A percentile compares a stretch with the other conserved stretches of the same genome.
Evolutionary conservation across 2,797 vertebrate species (phyloP).

Genomic region (Coilia nasus): DNA sequence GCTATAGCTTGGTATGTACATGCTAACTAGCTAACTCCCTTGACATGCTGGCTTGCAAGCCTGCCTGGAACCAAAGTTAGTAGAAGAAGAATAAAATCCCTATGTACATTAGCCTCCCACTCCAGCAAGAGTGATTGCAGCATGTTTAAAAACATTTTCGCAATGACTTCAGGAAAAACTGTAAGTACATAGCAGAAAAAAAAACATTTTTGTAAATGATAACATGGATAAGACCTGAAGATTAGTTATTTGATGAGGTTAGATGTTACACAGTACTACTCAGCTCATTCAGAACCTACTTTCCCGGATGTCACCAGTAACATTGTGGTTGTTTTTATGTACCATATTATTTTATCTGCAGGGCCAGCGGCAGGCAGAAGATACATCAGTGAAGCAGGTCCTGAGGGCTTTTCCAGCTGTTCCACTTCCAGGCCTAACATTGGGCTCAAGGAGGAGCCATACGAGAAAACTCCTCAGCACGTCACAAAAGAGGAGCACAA

Average conservation of each 20-base stretch:
- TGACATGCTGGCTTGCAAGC: no score
- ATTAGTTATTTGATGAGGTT: not conserved
- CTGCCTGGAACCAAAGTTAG: no score
- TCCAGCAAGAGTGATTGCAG: no score
- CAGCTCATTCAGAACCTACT: conserved; percentile 31
- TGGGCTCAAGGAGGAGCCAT: conserved; percentile 78
- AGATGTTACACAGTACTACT: conserved; percentile 19
- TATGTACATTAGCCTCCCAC: no score
- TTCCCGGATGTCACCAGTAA: conserved; percentile 29
- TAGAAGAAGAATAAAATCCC: no score
- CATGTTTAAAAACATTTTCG: no score
- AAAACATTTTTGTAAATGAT: not conserved
- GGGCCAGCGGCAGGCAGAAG: conserved; percentile 64
- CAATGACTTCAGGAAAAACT: no score
- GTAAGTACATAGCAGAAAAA: not conserved
- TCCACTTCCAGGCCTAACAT: conserved; percentile 59
- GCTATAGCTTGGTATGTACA: no score
- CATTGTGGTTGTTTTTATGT: not conserved
- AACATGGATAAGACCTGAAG: not conserved
- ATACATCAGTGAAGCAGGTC: conserved; percentile 61
- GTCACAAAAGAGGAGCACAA: conserved; percentile 72
- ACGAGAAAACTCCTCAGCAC: conserved; percentile 61
- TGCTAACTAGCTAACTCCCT: no score
- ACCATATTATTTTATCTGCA: conserved; percentile 47
- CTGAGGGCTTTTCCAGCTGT: conserved; percentile 68